These are phyloP conservation scores for Ptilodon capucinus DNA, from an alignment of 2,888 invertebrate genomes.

Conservation along the genomic window DNA sequence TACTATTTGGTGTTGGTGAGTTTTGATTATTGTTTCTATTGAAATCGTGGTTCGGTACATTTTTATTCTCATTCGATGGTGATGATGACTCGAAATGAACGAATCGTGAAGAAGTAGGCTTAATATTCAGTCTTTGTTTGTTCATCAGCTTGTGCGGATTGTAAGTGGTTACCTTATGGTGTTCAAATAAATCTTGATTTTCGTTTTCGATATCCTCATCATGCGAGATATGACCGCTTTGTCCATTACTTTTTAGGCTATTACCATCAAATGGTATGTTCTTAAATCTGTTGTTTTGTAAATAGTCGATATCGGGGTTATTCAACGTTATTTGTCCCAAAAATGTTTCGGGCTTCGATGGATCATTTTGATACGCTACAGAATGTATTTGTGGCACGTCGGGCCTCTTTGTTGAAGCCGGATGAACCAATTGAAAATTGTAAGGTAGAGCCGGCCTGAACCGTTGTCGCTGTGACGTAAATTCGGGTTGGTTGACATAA, in stretches of 20 bases:
- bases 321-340: constrained; percentile 84
- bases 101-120: constrained; percentile 56
- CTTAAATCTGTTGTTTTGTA: constrained; percentile 72
- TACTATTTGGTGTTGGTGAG: constrained; percentile 42
- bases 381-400: constrained; percentile 82
- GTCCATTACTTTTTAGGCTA: constrained; percentile 71
- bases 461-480: constrained; percentile 63
- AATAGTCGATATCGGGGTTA: constrained; percentile 80
- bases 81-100: constrained; percentile 49
- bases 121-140: constrained; percentile 66
- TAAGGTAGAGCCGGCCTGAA: constrained; percentile 70
- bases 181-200: constrained; percentile 70
- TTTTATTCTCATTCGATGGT: constrained; percentile 41
- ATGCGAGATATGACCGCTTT: constrained; percentile 65
- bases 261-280: constrained; percentile 77
- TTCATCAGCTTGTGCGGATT: constrained; percentile 67
- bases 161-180: constrained; percentile 74
- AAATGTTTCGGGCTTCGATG: constrained; percentile 84
- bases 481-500: constrained; percentile 76
- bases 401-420: constrained; percentile 79
- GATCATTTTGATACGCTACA: constrained; percentile 82
- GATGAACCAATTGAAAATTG: constrained; percentile 72
- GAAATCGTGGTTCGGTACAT: constrained; percentile 43
- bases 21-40: constrained; percentile 41
- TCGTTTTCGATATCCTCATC: constrained; percentile 70